Base-by-base conservation (phyloP, 2,888 invertebrate genomes). In the Scaptodrosophila latifasciaeformis region DNA sequence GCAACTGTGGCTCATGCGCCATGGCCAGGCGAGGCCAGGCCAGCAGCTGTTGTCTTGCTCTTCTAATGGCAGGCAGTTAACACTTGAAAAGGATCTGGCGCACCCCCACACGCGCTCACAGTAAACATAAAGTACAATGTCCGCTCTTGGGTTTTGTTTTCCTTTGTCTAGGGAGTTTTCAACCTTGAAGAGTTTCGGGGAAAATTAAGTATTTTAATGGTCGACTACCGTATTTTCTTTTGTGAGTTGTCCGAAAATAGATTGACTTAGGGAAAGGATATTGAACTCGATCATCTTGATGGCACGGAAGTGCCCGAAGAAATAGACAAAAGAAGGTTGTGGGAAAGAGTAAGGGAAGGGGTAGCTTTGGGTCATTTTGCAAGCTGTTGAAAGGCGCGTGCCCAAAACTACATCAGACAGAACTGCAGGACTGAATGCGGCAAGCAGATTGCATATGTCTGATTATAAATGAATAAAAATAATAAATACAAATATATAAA, bases 141-240 rank as follows among this genome's bases (percentile, higher is more conserved):
- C n/a, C n/a, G n/a, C n/a, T n/a, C n/a, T n/a, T n/a, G n/a, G n/a
- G n/a, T n/a, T n/a, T n/a, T n/a, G n/a, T n/a, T n/a, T n/a, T n/a
- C n/a, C n/a, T n/a, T n/a, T n/a, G n/a, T n/a, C n/a, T n/a, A 34
- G 13, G 17, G 27, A 34, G 34, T 40, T 48, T 45, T 47, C 50
- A 50, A 55, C 46, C 15, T 43, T 37, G 34, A 34, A 31, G 24
- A 27, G 67, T 68, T 76, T 66, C 74, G 60, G 62, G 58, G 68
- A 70, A 74, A 74, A 64, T 64, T 62, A 77, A 66, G 68, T 74
- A 74, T 77, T 74, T 74, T 74, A 77, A 74, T 74, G 72, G 51
- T 77, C 77, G 72, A 72, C 72, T 72, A 72, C 72, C 76, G 76
- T 75, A 75, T 0, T n/a, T n/a, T n/a, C n/a, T n/a, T n/a, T n/a